Conservation (phyloP, 2,888 invertebrate species). For the Sphaerophoria taeniata region DNA sequence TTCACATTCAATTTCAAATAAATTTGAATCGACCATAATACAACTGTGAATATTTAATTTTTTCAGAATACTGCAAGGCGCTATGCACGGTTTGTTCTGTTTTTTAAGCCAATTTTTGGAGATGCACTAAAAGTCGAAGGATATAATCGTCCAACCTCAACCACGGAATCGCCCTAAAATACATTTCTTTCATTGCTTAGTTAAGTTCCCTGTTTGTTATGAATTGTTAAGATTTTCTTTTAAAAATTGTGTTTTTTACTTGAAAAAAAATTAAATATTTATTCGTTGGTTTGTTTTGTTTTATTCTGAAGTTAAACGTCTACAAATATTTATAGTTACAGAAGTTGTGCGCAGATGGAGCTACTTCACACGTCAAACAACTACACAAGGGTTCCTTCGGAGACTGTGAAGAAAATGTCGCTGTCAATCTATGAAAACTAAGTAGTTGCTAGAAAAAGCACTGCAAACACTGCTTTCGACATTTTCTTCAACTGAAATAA, state of each 20-base stretch:
- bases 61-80: constrained; percentile 91
- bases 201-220: not conserved
- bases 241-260: not conserved
- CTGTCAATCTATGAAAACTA: too few species aligned
- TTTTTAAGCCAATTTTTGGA: constrained; percentile 90
- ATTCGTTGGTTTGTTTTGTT: too few species aligned
- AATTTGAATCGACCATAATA: not conserved
- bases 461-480: too few species aligned
- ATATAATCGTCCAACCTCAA: constrained; percentile 83
- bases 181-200: not conserved
- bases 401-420: too few species aligned
- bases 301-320: too few species aligned
- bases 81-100: constrained; percentile 88
- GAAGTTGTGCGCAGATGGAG: too few species aligned
- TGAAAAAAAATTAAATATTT: too few species aligned
- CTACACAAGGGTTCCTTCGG: too few species aligned
- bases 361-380: too few species aligned
- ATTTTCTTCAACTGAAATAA: too few species aligned
- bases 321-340: too few species aligned
- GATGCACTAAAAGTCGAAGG: constrained; percentile 90
- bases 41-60: not conserved
- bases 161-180: constrained; percentile 71
- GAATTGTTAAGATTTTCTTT: not conserved
- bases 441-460: too few species aligned
- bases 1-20: not conserved